Base-by-base conservation (phyloP, 2,113 vertebrate species). In the Mesoclemmys tuberculata region DNA sequence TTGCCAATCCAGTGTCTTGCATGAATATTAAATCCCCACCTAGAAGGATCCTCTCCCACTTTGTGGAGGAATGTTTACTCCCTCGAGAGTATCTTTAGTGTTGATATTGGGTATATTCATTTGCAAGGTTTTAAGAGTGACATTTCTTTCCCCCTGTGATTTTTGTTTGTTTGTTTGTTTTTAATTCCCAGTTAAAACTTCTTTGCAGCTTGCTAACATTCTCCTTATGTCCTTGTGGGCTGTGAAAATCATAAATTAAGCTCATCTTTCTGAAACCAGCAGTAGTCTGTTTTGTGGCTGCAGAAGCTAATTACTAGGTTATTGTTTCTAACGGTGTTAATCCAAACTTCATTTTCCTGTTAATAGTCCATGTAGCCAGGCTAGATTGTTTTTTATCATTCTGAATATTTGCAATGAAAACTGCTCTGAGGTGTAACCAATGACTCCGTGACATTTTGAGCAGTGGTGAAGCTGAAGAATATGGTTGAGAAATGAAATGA, bases 261-360 rank as follows among this genome's bases (percentile, higher is more conserved):
- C 90, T 41, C 0, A 38, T 93, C 95, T 95, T 78, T n/a, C 88
- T 61, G 86, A 68, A 56, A 54, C 90, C 96, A 98, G 96, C 89
- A 0, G 86, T 91, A 74, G 87, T 88, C 89, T 93, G 89, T 78
- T 87, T 16, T 87, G 55, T 79, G 95, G 92, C 52, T 96, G 94
- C 95, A 78, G 58, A 90, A 96, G 94, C 96, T 87, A 86, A 97
- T 97, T 91, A 87, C 56, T 24, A 52, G 91, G 91, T 95, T 96
- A 93, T 97, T 97, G 96, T 96, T 97, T 96, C 94, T 97, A 87
- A 94, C 35, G 0, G 96, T 68, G 82, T 94, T 94, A 89, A 93
- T 96, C 94, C 96, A 91, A 82, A 87, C 80, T 92, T 90, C 91
- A 94, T 95, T 93, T 96, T 95, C 94, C 64, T 54, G 86, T 84